Percentiles rank a stretch among this genome's conserved stretches.
Evolutionary conservation across 2,113 vertebrate species (phyloP).

Genomic region (Bungarus multicinctus): DNA sequence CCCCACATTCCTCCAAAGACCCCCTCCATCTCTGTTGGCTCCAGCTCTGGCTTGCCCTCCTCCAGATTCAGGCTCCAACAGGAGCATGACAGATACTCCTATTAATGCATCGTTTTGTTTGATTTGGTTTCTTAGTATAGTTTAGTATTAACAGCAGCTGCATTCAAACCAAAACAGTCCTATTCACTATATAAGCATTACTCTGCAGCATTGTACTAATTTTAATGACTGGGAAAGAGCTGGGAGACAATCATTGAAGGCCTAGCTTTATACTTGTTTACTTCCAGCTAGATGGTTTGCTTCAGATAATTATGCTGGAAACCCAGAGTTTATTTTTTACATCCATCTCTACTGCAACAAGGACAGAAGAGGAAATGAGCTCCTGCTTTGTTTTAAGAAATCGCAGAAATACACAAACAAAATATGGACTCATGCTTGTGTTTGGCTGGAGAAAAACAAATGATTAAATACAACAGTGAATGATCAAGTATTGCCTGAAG

Average conservation of each 20-base stretch:
- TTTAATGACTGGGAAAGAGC: neutral
- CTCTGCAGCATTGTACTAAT: neutral
- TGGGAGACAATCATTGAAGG: neutral
- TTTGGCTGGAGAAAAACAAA: neutral
- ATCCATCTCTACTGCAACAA: neutral
- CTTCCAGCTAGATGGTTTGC: neutral
- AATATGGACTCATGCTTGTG: neutral
- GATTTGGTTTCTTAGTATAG: neutral
- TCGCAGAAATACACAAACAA: neutral
- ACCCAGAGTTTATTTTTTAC: neutral
- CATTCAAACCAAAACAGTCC: neutral
- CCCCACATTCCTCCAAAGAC: too few relatives aligned
- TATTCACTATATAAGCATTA: neutral
- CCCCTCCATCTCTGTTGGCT: too few relatives aligned
- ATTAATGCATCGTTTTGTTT: neutral
- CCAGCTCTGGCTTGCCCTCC: too few relatives aligned
- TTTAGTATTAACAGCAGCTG: neutral
- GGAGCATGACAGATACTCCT: neutral
- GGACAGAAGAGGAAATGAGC: neutral
- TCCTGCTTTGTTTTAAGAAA: neutral
- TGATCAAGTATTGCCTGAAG: slow-evolving; percentile 25
- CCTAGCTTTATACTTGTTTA: neutral
- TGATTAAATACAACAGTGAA: slow-evolving; percentile 3
- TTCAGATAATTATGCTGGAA: neutral
- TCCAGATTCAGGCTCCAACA: too few relatives aligned